phyloP scores from a whole-genome alignment of 2,797 vertebrate genomes.

The Tokudaia tokunoshimensis region DNA sequence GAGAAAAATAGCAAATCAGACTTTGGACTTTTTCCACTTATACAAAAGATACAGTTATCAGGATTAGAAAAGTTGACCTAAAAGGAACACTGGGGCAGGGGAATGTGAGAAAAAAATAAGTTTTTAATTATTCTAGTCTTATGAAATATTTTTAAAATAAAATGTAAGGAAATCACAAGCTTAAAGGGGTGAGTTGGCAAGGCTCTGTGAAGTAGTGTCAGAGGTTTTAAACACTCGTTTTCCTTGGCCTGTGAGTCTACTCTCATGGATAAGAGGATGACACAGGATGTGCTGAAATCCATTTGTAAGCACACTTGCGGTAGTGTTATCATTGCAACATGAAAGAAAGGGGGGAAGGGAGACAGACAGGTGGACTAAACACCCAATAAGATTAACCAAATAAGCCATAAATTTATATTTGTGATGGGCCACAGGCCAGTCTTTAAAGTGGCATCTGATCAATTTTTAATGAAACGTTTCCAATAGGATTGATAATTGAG shows the following conservation, averaged over 20 bases:
- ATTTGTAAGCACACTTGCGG: neutral
- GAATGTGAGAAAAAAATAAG: neutral
- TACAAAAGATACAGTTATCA: constrained; percentile 27
- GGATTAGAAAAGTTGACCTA: constrained; percentile 41
- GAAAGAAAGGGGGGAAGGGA: neutral
- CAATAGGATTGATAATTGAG: constrained; percentile 34
- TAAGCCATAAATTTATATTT: constrained; percentile 35
- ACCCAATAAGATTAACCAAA: neutral
- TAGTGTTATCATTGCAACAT: constrained; percentile 19
- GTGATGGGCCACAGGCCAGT: neutral
- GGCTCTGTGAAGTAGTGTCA: neutral
- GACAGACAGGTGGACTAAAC: neutral
- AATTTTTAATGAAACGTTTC: constrained; percentile 44
- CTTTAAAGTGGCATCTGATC: constrained; percentile 39
- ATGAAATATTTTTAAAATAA: constrained; percentile 56
- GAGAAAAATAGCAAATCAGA: constrained; percentile 31
- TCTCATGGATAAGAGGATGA: constrained; percentile 32
- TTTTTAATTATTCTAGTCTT: constrained; percentile 30
- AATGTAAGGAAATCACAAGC: constrained; percentile 2
- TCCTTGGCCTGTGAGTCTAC: constrained; percentile 12
- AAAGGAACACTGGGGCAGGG: neutral
- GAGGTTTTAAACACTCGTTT: constrained; percentile 48
- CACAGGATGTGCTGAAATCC: constrained; percentile 32
- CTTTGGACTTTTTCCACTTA: constrained; percentile 19
- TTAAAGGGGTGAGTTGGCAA: neutral